Base-by-base conservation (phyloP, 2,113 vertebrate genomes). In the Urocynchramus pylzowi region DNA sequence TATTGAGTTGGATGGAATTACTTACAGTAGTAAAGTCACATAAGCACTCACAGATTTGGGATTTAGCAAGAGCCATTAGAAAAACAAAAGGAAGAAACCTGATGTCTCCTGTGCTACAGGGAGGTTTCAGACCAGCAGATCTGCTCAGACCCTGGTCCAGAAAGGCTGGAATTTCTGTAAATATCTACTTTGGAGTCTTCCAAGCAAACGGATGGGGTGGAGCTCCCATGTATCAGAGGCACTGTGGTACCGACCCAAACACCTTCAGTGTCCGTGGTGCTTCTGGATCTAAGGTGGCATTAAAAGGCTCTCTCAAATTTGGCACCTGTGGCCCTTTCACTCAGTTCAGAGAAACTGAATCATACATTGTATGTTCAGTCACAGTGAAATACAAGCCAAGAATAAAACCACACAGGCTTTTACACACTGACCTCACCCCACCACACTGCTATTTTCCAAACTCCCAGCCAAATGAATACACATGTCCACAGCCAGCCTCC, bases 1-100 rank as follows among this genome's bases (percentile, higher is more conserved):
- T 65, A 41, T 44, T 91, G 82, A 91, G 68, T 26, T 95, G 75
- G 94, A 90, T 77, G 71, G 75, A 94, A 90, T 90, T 93, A 95
- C 84, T 91, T 87, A 70, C 59, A 59, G 75, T 83, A 83, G 63
- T 84, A 26, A 84, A 77, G 54, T 89, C 57, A 49, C 75, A 79
- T 28, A 75, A 89, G 47, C 60, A 77, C 42, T 94, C 71, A 69
- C 35, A 73, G 77, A 84, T 82, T 39, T 79, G 23, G 33, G 15
- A 31, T 42, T 93, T 59, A 90, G 70, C 39, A 42, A 5, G 57
- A 19, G 54, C 26, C 21, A 52, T 61, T 59, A 69, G 49, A 86
- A 80, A 73, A 92, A 77, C 60, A 93, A 82, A 39, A 87, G 37
- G 52, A 87, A 75, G 52, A 87, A 96, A 92, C 9, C 4, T 8